These are phyloP conservation scores for Passerculus sandwichensis DNA, from an alignment of 2,797 vertebrate genomes.

Conservation along the genomic window DNA sequence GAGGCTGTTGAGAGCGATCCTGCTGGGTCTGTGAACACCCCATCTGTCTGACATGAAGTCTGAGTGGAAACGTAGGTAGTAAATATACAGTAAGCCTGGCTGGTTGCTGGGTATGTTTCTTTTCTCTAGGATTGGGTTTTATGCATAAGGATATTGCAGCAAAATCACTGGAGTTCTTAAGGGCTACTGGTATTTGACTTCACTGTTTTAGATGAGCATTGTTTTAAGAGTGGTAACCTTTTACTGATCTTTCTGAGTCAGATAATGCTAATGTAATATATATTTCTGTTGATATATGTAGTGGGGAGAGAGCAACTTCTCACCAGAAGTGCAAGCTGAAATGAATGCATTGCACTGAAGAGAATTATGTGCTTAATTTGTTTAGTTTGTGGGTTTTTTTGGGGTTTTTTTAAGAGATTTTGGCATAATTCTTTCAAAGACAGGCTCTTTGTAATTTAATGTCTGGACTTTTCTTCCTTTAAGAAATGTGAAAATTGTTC, in stretches of 20 bases:
- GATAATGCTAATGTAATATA: neutral
- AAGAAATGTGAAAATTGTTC: conserved; percentile 1
- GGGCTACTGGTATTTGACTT: neutral
- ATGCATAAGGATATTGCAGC: neutral
- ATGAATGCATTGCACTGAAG: neutral
- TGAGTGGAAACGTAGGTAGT: neutral
- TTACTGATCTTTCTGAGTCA: neutral
- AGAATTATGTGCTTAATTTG: neutral
- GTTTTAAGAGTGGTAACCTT: neutral
- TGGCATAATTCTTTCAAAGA: neutral
- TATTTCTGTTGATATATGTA: neutral
- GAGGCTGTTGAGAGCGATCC: neutral
- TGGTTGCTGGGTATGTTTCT: neutral
- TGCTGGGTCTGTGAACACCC: neutral
- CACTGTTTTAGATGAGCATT: neutral
- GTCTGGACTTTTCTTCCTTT: conserved; percentile 10
- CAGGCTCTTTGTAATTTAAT: conserved; percentile 18
- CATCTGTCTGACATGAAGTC: neutral
- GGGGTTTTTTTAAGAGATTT: neutral
- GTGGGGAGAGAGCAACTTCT: neutral
- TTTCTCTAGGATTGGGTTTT: neutral
- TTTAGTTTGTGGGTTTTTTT: neutral
- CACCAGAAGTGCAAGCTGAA: neutral
- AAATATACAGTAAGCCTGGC: neutral
- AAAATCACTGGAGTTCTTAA: neutral